Evolutionary conservation across 2,888 invertebrate genomes (phyloP), one percentile per base, ranked within the genome.

Genomic region (Drosophila anomalata): DNA sequence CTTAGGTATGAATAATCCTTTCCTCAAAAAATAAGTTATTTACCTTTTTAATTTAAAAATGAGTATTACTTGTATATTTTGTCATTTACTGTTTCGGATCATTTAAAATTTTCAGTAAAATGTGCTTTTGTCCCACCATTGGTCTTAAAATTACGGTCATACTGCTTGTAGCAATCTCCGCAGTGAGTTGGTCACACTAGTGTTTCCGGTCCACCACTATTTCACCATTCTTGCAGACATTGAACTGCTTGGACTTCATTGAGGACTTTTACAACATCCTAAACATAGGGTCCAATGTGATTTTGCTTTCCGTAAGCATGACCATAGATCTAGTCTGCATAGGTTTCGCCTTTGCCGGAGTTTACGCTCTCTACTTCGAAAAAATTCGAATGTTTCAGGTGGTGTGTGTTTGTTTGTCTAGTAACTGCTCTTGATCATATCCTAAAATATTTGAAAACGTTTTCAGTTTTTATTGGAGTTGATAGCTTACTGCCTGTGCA

Each of bases 401-500:
- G 58, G 77, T 78, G 24, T 65, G 55, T 29, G 14, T 12, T n/a
- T 36, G 0, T 7, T 7, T n/a, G 6, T n/a, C n/a, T 12, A 31
- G 11, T 31, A 11, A 11, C 31, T 31, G 7, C 31, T 33, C 12
- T 33, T n/a, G 33, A 6, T 33, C 5, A 33, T 42, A 20, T 4
- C 17, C 11, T 12, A 33, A 42, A 39, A 14, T 6, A 42, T 9
- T 42, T 12, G 9, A 3, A 8, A 8, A 26, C 20, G n/a, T 5
- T 46, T 52, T 6, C n/a, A 78, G 77, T 65, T 59, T 5, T 31
- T 68, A 6, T 31, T 62, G 20, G 5, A 24, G 12, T 24, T 72
- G 24, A 12, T 62, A 24, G 12, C 14, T 6, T 78, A 58, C 29
- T 65, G 20, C 1, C n/a, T 51, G 2, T 29, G 33, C 4, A 78